Evolutionary conservation across 2,113 vertebrate species (phyloP).

Genomic region (Cervus canadensis): DNA sequence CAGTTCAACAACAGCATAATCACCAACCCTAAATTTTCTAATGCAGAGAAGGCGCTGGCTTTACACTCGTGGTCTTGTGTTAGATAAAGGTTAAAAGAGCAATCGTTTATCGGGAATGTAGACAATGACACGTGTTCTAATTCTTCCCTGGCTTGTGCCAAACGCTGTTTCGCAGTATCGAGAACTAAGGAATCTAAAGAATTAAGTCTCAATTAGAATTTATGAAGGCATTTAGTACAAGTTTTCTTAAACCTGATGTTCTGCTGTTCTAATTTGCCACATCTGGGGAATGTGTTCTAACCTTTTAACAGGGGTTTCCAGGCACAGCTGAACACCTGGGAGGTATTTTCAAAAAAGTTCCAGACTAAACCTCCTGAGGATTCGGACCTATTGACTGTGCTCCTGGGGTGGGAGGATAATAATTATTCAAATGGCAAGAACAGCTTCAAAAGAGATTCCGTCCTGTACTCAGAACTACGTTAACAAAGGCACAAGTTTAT

Average conservation of each 20-base stretch:
- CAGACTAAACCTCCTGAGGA: not conserved
- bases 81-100: not conserved
- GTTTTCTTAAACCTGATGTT: fast-evolving
- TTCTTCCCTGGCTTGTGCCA: not conserved
- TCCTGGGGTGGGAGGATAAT: not conserved
- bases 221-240: not conserved
- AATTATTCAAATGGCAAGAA: not conserved
- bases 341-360: not conserved
- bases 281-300: not conserved
- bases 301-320: not conserved
- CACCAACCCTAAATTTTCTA: not conserved
- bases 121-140: fast-evolving
- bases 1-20: not conserved
- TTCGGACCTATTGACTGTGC: not conserved
- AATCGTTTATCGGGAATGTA: not conserved
- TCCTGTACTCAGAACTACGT: not conserved
- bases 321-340: no score
- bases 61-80: fast-evolving
- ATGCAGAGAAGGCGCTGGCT: not conserved
- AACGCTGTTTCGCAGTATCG: not conserved
- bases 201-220: not conserved
- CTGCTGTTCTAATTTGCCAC: not conserved
- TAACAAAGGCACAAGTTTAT: not conserved
- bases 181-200: not conserved
- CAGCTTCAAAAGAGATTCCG: not conserved